Conservation (phyloP, 1,140 invertebrate species). For the Dendroctonus ponderosae region DNA sequence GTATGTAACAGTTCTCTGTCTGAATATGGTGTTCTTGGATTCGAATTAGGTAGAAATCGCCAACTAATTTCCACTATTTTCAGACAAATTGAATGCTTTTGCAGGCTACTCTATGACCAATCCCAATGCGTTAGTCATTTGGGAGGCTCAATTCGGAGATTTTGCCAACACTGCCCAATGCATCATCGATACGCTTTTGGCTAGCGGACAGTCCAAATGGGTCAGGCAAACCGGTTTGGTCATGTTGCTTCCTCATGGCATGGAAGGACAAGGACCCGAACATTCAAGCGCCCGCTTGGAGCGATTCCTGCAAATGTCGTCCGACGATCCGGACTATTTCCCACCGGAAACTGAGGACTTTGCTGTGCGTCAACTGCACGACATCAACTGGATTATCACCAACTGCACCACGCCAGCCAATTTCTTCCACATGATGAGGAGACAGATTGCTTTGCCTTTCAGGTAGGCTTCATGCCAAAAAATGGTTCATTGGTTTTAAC, state of each 20-base stretch:
- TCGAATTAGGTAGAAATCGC: constrained; percentile 61
- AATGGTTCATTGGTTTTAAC: too few species aligned
- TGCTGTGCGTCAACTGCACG: constrained; percentile 92
- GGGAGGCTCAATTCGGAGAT: constrained; percentile 92
- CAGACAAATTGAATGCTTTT: not conserved
- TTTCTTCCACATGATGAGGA: constrained; percentile 91
- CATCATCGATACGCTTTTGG: constrained; percentile 83
- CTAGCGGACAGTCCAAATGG: constrained; percentile 80
- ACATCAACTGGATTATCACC: constrained; percentile 95
- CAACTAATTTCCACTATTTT: too few species aligned
- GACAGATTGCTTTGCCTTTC: constrained; percentile 95
- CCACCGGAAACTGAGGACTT: constrained; percentile 88
- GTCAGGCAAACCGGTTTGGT: constrained; percentile 78
- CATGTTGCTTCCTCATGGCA: constrained; percentile 83
- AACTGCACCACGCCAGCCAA: constrained; percentile 97
- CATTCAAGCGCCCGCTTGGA: constrained; percentile 94
- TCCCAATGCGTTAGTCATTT: constrained; percentile 76
- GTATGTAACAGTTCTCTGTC: constrained; percentile 80
- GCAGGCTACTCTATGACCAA: constrained; percentile 73
- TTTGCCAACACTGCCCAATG: constrained; percentile 83
- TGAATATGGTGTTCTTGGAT: constrained; percentile 75
- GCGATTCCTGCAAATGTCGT: constrained; percentile 94
- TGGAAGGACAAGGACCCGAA: constrained; percentile 90
- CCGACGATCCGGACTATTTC: constrained; percentile 96
- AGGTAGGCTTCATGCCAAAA: constrained; percentile 49